Base-by-base conservation (phyloP, 1,140 invertebrate species). In the Drosophila pectinifera region DNA sequence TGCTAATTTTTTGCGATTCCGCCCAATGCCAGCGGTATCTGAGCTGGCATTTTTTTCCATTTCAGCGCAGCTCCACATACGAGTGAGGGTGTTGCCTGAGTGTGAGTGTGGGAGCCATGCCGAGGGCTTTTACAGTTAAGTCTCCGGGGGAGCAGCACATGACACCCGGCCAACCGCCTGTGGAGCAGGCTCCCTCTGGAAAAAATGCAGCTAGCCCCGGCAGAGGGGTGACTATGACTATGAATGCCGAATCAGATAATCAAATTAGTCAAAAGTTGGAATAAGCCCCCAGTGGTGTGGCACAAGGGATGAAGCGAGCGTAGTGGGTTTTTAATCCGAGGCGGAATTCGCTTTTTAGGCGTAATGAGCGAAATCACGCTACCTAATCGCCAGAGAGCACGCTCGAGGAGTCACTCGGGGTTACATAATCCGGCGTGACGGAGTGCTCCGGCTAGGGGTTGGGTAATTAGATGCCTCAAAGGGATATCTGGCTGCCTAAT, bases 1-100 rank as follows among this genome's bases (percentile, higher is more conserved):
- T 91, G 86, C 90, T 91, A 91, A 91, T 91, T 91, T 91, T 90
- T 91, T 86, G 79, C 89, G 80, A 88, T 91, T 77, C 78, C 74
- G 74, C 68, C 81, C 86, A 90, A 82, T 91, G 88, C 73, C 83
- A 80, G 63, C 67, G 62, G 59, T 63, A 74, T 76, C 56, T 24
- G 56, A 85, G 53, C 78, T 80, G 31, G 49, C 68, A 69, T 79
- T 73, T 64, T 74, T 64, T 65, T 53, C 5, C 28, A 10, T 10
- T 31, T 10, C 49, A 51, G 5, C 16, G 39, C 18, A 28, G 57
- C 64, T 53, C 39, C n/a, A 43, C 49, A 14, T 48, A 34, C 48
- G 48, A 20, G 28, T 2, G 48, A 49, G 48, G 18, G 10, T 36
- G 18, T 36, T 79, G 41, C 61, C 56, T 67, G 61, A 48, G 54